Percentiles rank a stretch among this genome's conserved stretches.
Conservation (phyloP, 2,113 vertebrate genomes). For the Tympanuchus pallidicinctus region DNA sequence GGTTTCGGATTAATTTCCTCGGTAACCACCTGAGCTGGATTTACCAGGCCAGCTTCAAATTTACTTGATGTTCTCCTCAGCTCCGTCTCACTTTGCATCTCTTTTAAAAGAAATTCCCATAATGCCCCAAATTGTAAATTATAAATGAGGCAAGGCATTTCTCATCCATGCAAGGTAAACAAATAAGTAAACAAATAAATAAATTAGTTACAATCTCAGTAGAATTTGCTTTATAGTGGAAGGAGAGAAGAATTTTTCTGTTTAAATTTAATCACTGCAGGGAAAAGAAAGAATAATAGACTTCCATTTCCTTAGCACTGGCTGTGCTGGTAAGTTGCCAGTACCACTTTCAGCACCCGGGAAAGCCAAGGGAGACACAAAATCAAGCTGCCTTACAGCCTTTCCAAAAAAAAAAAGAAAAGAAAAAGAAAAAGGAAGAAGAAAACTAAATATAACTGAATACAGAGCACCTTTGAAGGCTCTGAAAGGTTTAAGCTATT, state of each 20-base stretch:
- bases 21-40: constrained; percentile 51
- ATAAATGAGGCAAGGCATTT: neutral
- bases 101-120: constrained; percentile 14
- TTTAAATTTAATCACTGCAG: constrained; percentile 61
- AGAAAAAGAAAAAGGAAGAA: neutral
- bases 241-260: constrained; percentile 30
- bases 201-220: neutral
- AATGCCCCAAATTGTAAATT: constrained; percentile 3
- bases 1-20: constrained; percentile 52
- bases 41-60: constrained; percentile 43
- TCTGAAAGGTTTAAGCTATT: constrained; percentile 69
- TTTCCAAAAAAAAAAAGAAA: neutral
- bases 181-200: neutral
- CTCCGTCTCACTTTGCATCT: neutral
- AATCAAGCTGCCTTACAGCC: constrained; percentile 29
- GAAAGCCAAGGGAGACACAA: constrained; percentile 73
- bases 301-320: constrained; percentile 10
- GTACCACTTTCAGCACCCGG: constrained; percentile 42
- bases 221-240: neutral
- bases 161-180: neutral
- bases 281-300: constrained; percentile 16
- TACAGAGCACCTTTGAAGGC: constrained; percentile 74
- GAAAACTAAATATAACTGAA: constrained; percentile 74
- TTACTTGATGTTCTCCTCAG: neutral
- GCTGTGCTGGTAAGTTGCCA: constrained; percentile 55